phyloP scores from a whole-genome alignment of 1,140 invertebrate genomes.

The Brachionus rotundiformis region DNA sequence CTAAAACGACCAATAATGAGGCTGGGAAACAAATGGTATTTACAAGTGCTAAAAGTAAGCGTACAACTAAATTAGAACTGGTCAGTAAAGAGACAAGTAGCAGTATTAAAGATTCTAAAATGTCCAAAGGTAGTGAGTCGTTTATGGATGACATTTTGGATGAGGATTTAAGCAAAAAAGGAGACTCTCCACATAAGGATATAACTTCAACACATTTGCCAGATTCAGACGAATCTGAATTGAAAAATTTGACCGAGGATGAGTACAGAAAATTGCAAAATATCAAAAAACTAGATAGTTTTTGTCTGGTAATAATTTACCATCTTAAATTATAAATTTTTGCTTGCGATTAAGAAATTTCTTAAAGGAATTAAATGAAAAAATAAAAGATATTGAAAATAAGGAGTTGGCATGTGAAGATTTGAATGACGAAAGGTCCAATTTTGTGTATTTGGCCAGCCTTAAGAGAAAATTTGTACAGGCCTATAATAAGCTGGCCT shows the following conservation, averaged over 20 bases:
- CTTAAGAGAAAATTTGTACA: conserved; percentile 6
- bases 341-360: background rate
- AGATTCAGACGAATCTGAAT: too few species aligned
- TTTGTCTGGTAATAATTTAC: background rate
- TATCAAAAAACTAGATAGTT: conserved; percentile 23
- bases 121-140: background rate
- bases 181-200: too few species aligned
- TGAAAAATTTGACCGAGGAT: background rate
- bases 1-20: too few species aligned
- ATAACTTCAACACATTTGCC: too few species aligned
- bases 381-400: conserved; percentile 33
- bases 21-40: background rate
- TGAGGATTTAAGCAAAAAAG: background rate
- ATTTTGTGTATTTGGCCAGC: background rate
- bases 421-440: background rate
- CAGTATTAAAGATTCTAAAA: background rate
- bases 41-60: background rate
- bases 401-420: background rate
- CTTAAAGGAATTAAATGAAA: background rate
- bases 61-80: background rate
- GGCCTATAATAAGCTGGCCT: background rate
- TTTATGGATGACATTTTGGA: background rate
- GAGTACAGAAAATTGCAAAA: background rate
- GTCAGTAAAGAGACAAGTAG: background rate
- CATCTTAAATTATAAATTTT: background rate